Base-by-base conservation (phyloP, 2,113 vertebrate species). In the Pachypanchax playfairii region DNA sequence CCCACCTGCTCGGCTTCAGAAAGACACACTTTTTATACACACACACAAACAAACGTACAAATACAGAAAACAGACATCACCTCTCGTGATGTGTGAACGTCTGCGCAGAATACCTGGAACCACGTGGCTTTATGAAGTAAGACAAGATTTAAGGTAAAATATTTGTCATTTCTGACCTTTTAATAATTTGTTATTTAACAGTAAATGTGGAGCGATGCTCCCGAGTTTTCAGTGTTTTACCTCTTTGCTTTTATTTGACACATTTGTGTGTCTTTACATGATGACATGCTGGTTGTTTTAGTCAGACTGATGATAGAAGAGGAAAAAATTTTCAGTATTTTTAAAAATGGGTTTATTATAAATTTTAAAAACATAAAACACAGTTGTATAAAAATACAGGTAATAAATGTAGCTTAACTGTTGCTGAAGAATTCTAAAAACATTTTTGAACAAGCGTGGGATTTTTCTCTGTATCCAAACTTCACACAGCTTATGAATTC, bases 11-110 rank as follows among this genome's bases (percentile, higher is more conserved):
- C 57, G 50, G 47, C 72, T 26, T 55, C 49, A 66, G 49, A 33
- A 69, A 63, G 36, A 81, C 67, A 77, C 43, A 79, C 51, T 61
- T 65, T 63, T n/a, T n/a, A n/a, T 26, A 48, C 20, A 53, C 8
- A 33, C 11, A 58, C n/a, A 75, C 22, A 53, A 25, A 65, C 33
- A 72, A 66, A 26, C 7, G 1, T 7, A 20, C 3, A 33, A n/a
- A 33, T 12, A 3, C 6, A 6, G 5, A 6, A 3, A 3, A 5
- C 48, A 31, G 11, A 26, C 22, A 48, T n/a, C n/a, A n/a, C n/a
- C n/a, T n/a, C n/a, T n/a, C n/a, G n/a, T n/a, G n/a, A n/a, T 11
- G 33, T 35, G 33, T 35, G 28, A 7, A 29, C 4, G 7, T 29
- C 28, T 5, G 28, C 28, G n/a, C n/a, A n/a, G n/a, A n/a, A n/a